Evolutionary conservation across 2,888 invertebrate species (phyloP), one percentile per base, ranked within the genome.

Genomic region (Clepsis dumicolana): DNA sequence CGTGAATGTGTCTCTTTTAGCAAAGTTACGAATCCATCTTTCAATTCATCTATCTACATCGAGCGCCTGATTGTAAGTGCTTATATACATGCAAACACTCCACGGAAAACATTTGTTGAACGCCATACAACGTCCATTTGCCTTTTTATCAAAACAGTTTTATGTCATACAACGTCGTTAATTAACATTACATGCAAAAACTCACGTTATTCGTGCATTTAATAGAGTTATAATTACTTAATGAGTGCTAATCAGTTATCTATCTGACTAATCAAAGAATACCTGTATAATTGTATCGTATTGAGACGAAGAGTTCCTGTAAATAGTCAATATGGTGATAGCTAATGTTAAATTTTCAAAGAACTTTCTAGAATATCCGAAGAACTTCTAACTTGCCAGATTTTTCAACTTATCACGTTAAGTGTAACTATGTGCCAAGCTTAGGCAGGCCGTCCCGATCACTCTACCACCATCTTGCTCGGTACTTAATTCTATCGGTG

Each of bases 51-150:
- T 61, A 48, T 60, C 41, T 50, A 4, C 1, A 41, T 16, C 18
- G 12, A n/a, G n/a, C 41, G 57, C 68, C 65, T 71, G 80, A 84
- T 87, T 87, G 85, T 86, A 84, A 83, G 78, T 83, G n/a, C 18
- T 44, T 44, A 18, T 18, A 77, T 65, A 81, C 82, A 83, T 74
- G 78, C 81, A 81, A 88, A 89, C 84, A 87, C 81, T 78, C 72
- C 68, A 62, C 70, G 70, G 70, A 57, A 71, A 76, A 79, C 74
- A 77, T 81, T 82, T 80, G 74, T 72, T 54, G 54, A 71, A 60
- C 78, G 77, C 78, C 32, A 72, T 62, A 62, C 65, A 65, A 52
- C 64, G 65, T 44, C 12, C 57, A 66, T 64, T 68, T 63, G 52
- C 63, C 63, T 59, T 59, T 52, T 52, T 35, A 35, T 35, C 21